phyloP scores from a whole-genome alignment of 2,888 invertebrate species.

The Tolmerus cingulatus region DNA sequence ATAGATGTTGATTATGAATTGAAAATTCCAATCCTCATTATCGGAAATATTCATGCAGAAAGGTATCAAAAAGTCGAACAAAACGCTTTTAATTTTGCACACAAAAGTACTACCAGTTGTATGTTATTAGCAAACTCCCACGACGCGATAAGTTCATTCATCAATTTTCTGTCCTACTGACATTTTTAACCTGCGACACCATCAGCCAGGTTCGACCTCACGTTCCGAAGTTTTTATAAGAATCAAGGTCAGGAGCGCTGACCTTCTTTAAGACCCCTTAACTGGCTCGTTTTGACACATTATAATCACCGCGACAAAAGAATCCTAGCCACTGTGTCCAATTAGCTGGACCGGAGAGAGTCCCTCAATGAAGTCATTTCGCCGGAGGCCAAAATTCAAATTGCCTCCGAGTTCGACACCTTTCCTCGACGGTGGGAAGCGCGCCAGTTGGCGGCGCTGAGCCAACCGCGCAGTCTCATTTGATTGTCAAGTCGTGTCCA shows the following conservation, averaged over 20 bases:
- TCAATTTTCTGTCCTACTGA: constrained; percentile 30
- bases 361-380: constrained; percentile 15
- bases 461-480: constrained; percentile 3
- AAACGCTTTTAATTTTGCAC: background rate
- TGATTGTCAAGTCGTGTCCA: constrained; percentile 38
- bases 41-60: background rate
- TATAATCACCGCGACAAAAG: constrained; percentile 31
- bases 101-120: background rate
- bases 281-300: constrained; percentile 36
- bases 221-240: background rate
- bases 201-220: background rate
- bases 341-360: background rate
- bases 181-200: constrained; percentile 6
- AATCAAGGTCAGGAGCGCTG: constrained; percentile 24
- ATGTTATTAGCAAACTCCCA: constrained; percentile 20
- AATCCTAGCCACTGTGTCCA: constrained; percentile 20
- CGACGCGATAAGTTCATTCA: constrained; percentile 27
- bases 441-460: background rate
- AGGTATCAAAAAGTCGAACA: background rate
- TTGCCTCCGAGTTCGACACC: constrained; percentile 20
- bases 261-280: background rate
- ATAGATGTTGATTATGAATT: background rate
- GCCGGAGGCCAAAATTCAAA: constrained; percentile 9
- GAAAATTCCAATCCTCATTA: background rate
- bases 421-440: constrained; percentile 15